A percentile compares a stretch with the other conserved stretches of the same genome.
Evolutionary conservation across 2,797 vertebrate genomes (phyloP).

Genomic region (Chiroxiphia lanceolata): DNA sequence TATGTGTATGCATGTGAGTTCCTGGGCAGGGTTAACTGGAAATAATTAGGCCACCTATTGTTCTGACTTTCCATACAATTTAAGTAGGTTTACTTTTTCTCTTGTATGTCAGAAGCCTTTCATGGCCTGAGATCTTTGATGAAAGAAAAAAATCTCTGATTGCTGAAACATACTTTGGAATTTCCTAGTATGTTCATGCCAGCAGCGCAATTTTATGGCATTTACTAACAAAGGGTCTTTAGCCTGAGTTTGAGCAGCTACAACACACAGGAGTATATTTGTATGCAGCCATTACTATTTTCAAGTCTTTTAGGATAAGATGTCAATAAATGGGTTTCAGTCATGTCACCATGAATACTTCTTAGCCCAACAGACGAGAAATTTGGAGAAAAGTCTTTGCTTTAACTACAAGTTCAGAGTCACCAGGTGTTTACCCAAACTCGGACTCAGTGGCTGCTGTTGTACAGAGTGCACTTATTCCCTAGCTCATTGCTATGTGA

Average conservation of each 20-base stretch:
- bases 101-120: not conserved
- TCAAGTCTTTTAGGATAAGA: not conserved
- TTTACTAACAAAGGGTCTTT: not conserved
- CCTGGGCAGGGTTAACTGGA: constrained; percentile 11
- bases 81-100: constrained; percentile 39
- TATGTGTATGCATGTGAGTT: not conserved
- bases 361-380: not conserved
- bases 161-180: not conserved
- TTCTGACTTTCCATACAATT: constrained; percentile 17
- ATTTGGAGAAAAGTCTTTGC: not conserved
- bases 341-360: not conserved
- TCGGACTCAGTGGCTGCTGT: not conserved
- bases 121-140: not conserved
- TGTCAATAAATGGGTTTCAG: not conserved
- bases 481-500: not conserved
- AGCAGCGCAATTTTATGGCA: not conserved
- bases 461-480: not conserved
- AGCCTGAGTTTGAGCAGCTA: not conserved
- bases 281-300: not conserved
- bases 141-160: not conserved
- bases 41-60: not conserved
- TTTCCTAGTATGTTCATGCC: not conserved
- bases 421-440: not conserved
- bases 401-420: not conserved
- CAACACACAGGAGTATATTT: not conserved